Conservation (phyloP, 2,888 invertebrate species). For the Podotricha telesiphe region DNA sequence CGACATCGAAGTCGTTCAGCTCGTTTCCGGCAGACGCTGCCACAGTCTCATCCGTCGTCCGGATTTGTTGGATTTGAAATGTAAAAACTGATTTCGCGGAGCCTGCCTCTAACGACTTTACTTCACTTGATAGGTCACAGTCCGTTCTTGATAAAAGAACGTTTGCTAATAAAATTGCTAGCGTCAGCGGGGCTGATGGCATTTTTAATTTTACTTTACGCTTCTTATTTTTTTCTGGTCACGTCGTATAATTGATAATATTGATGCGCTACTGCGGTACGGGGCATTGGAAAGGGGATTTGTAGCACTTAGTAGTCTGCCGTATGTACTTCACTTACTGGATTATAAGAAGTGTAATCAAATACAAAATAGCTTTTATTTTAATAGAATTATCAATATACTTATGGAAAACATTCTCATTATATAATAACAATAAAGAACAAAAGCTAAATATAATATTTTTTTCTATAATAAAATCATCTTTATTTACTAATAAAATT, state of each 20-base stretch:
- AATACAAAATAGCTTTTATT: constrained; percentile 40
- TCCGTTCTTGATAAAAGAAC: constrained; percentile 57
- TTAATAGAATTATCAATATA: constrained; percentile 9
- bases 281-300: constrained; percentile 72
- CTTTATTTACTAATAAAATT: too few relatives aligned
- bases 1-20: constrained; percentile 65
- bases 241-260: constrained; percentile 53
- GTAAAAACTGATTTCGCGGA: constrained; percentile 57
- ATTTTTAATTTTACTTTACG: constrained; percentile 50
- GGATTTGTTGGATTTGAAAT: constrained; percentile 67
- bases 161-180: constrained; percentile 61
- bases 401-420: neutral
- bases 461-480: too few relatives aligned
- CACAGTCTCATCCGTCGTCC: constrained; percentile 68
- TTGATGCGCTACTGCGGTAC: constrained; percentile 59
- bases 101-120: constrained; percentile 58
- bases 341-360: constrained; percentile 62
- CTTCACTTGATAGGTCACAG: constrained; percentile 51
- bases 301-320: constrained; percentile 82
- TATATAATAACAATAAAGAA: neutral
- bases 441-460: neutral
- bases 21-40: constrained; percentile 73
- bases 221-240: constrained; percentile 39
- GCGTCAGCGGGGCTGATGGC: constrained; percentile 57
- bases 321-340: constrained; percentile 67